Evolutionary conservation across 2,113 vertebrate genomes (phyloP).

Genomic region (Coryphaenoides rupestris): DNA sequence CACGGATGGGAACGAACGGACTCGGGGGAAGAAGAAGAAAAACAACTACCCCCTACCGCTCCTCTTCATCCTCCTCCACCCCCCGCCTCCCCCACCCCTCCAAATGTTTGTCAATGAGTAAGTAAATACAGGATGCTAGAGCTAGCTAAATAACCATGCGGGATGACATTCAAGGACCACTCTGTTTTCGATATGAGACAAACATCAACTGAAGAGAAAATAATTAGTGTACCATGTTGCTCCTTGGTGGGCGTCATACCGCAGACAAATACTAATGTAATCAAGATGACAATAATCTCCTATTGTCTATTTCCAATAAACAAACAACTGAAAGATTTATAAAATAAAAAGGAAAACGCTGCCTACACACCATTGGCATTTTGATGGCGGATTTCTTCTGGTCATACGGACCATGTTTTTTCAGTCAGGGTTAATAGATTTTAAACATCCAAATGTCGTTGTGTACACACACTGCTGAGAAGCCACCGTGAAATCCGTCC

Average conservation of each 20-base stretch:
- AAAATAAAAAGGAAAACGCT: too few species aligned
- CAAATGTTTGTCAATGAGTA: conserved; percentile 39
- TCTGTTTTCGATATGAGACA: conserved; percentile 28
- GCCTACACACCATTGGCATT: too few species aligned
- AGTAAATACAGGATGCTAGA: conserved; percentile 32
- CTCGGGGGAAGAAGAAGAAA: conserved; percentile 45
- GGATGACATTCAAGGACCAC: conserved; percentile 7
- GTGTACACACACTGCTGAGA: conserved; percentile 29
- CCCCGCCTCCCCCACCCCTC: neutral
- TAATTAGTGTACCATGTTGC: neutral
- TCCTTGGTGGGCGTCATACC: too few species aligned
- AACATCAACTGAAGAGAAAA: neutral
- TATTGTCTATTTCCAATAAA: too few species aligned
- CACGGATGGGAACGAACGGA: conserved; percentile 59
- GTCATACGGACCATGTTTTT: neutral
- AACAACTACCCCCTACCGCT: too few species aligned
- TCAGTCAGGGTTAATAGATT: conserved; percentile 24
- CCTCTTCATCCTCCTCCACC: conserved; percentile 30
- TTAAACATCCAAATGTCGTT: conserved; percentile 18
- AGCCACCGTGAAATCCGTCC: conserved; percentile 29
- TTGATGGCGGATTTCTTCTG: too few species aligned
- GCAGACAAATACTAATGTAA: too few species aligned
- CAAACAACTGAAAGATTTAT: too few species aligned
- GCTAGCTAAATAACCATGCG: conserved; percentile 11
- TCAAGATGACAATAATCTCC: too few species aligned